Evolutionary conservation across 1,140 invertebrate species (phyloP), one percentile per base, ranked within the genome.

Genomic region (Wiebesia pumilae): DNA sequence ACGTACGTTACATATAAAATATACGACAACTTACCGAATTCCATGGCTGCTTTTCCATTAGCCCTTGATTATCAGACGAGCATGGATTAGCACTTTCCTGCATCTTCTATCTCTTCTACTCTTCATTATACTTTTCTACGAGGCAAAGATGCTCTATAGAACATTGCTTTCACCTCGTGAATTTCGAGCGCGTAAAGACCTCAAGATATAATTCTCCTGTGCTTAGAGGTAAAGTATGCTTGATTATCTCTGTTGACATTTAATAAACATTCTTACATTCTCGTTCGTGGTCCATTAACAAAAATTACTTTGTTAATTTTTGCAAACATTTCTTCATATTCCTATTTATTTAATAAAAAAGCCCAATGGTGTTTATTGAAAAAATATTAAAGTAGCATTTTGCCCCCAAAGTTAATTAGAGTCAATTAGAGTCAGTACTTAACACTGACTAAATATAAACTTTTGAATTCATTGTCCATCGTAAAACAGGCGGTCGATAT

Each of bases 31-130:
- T 27, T 40, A 30, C 73, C 35, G 33, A 67, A 81, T 67, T 35
- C 35, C 58, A 40, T 30, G 54, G 54, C 40, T 27, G 33, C 38
- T 58, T 30, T 33, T 40, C 62, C 83, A 85, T 85, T 85, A 85
- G 43, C 75, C 43, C 83, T 79, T 85, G 62, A 85, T 85, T 85
- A 85, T 85, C 58, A 79, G 77, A 21, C 24, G 83, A 85, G 83
- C 77, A 80, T 40, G 83, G 79, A 80, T 85, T 85, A 85, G 83
- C 75, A 85, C 78, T 85, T 75, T 81, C 33, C 16, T 69, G 33
- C 21, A 62, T 77, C 43, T 65, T 62, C 38, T 83, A 51, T 77
- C 24, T 43, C 47, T 79, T 58, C 30, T n/a, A 12, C 10, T 33
- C 21, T 78, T 35, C 58, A 69, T 77, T 78, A 79, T 54, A 51